These are phyloP conservation scores for Caenorhabditis panamensis DNA, from an alignment of 2,888 invertebrate species.

Conservation along the genomic window DNA sequence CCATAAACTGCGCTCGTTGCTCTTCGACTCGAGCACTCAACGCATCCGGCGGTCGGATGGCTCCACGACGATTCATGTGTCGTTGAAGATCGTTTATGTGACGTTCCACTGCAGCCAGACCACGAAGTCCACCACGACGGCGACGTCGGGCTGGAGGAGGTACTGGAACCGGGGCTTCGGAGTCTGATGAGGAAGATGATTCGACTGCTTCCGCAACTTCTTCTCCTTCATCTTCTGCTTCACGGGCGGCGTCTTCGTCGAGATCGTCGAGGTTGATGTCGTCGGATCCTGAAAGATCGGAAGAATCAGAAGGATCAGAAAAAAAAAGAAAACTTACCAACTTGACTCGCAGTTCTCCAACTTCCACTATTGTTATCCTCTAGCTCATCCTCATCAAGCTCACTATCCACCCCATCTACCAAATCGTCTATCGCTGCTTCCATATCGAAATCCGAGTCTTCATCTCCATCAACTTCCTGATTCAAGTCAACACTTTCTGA, in stretches of 20 bases:
- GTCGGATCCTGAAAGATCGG: slow-evolving; percentile 23
- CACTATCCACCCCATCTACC: slow-evolving; percentile 45
- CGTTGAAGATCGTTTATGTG: no score
- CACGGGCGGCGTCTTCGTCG: slow-evolving; percentile 23
- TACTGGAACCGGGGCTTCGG: no score
- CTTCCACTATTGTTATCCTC: slow-evolving; percentile 4
- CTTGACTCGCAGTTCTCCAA: slow-evolving; percentile 24
- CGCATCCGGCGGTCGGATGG: background rate
- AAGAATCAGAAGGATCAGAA: background rate
- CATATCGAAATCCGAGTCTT: slow-evolving; percentile 48
- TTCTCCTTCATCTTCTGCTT: slow-evolving; percentile 11
- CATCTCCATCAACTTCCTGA: slow-evolving; percentile 31
- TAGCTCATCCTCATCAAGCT: slow-evolving; percentile 32
- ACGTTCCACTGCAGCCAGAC: no score
- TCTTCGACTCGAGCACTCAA: slow-evolving; percentile 40
- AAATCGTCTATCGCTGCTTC: slow-evolving; percentile 40
- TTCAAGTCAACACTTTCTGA: no score
- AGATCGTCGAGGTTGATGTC: slow-evolving; percentile 44
- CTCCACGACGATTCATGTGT: background rate
- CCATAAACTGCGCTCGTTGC: slow-evolving; percentile 41
- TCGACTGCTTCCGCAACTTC: no score
- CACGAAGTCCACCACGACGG: background rate
- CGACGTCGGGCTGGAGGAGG: background rate
- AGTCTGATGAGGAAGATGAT: no score
- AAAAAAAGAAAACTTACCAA: background rate